Percentiles rank a stretch among this genome's conserved stretches.
phyloP scores from a whole-genome alignment of 2,113 vertebrate species.

The Passer montanus region DNA sequence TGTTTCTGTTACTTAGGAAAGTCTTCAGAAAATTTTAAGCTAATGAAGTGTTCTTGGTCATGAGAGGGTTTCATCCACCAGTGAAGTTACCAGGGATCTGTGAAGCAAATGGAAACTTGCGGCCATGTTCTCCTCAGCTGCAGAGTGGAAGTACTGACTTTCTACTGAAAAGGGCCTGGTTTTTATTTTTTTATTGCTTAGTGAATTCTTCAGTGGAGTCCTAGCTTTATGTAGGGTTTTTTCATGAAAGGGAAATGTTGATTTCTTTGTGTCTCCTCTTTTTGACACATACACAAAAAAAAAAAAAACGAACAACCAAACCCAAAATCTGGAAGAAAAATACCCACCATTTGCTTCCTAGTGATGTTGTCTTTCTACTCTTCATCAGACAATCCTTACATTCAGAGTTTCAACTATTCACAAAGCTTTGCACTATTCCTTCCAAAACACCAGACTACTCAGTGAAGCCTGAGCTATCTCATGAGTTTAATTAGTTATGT shows the following conservation, averaged over 20 bases:
- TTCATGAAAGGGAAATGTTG: not conserved
- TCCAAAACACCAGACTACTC: not conserved
- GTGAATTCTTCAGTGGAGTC: not conserved
- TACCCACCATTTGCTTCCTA: not conserved
- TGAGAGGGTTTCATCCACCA: not conserved
- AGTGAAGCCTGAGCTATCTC: not conserved
- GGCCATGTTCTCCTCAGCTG: not conserved
- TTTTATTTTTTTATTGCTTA: not conserved
- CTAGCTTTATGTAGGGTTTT: not conserved
- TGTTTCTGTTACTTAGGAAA: not conserved
- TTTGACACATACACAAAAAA: not conserved
- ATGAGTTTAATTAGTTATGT: constrained; percentile 36
- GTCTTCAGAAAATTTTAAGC: not conserved
- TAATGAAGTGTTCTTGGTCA: not conserved
- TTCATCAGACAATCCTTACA: not conserved
- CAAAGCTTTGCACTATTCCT: not conserved
- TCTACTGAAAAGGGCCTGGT: not conserved
- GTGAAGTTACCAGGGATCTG: not conserved
- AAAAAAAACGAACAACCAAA: too few relatives aligned
- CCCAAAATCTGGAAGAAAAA: not conserved
- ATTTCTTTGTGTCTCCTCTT: not conserved
- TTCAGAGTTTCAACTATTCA: not conserved
- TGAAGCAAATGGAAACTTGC: not conserved
- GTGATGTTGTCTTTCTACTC: not conserved
- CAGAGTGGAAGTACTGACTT: not conserved